These are phyloP conservation scores for Misgurnus anguillicaudatus DNA, from an alignment of 2,113 vertebrate genomes.

Conservation along the genomic window DNA sequence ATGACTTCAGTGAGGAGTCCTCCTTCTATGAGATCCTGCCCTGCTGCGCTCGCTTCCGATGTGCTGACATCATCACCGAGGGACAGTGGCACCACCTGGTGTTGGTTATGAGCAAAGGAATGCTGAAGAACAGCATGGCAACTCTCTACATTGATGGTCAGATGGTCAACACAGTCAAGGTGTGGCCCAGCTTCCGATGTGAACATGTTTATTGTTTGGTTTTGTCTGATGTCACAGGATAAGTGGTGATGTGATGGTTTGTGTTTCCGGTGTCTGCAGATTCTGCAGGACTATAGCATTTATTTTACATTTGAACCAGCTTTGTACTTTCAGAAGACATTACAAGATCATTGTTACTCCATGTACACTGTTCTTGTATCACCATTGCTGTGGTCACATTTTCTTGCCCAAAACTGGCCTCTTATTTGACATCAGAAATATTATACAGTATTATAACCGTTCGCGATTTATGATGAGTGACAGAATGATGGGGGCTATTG, in stretches of 20 bases:
- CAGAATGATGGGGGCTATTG: too few species aligned
- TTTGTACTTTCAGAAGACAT: too few species aligned
- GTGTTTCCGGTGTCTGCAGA: too few species aligned
- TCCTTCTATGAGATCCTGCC: constrained; percentile 98
- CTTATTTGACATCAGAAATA: background rate
- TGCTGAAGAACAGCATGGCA: constrained; percentile 97
- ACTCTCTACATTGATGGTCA: constrained; percentile 93
- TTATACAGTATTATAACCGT: too few species aligned
- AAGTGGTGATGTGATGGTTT: background rate
- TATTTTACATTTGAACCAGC: background rate
- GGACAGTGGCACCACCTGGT: constrained; percentile 98
- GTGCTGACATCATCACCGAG: constrained; percentile 90
- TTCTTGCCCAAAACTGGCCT: background rate
- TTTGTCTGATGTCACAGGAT: background rate
- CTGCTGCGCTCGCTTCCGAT: constrained; percentile 95
- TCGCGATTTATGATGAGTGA: too few species aligned
- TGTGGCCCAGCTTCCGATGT: constrained; percentile 57
- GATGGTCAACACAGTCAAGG: constrained; percentile 93
- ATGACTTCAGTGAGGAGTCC: constrained; percentile 94
- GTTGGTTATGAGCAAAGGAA: constrained; percentile 98
- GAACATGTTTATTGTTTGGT: background rate
- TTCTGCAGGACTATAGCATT: background rate
- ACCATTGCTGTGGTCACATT: background rate
- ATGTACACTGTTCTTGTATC: too few species aligned
- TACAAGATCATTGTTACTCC: too few species aligned